Conservation (phyloP, 2,888 invertebrate species). For the Eupithecia subfuscata region DNA sequence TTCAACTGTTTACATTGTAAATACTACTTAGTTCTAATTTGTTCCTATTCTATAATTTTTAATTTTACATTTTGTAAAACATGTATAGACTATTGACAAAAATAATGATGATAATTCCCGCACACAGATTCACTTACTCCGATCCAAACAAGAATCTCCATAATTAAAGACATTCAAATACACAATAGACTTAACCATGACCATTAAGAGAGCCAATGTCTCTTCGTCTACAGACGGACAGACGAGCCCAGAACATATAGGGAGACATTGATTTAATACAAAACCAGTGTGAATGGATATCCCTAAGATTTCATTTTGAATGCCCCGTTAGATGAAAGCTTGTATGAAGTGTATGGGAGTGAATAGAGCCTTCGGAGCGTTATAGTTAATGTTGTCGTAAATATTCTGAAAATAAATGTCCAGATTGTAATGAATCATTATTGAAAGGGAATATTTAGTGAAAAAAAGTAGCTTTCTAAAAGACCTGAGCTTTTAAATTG, state of each 20-base stretch:
- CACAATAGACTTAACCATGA: constrained; percentile 41
- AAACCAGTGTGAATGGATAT: constrained; percentile 64
- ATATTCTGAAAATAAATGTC: constrained; percentile 17
- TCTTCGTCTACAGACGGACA: constrained; percentile 63
- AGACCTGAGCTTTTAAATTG: not conserved
- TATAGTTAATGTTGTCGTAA: constrained; percentile 25
- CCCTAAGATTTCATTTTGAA: constrained; percentile 53
- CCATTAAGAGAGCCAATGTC: constrained; percentile 50
- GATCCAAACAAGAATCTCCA: constrained; percentile 20
- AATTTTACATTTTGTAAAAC: too few species aligned
- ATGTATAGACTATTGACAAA: not conserved
- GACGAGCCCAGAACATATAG: constrained; percentile 62
- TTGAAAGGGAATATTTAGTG: not conserved
- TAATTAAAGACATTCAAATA: constrained; percentile 36
- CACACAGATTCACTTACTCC: constrained; percentile 16
- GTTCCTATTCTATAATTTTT: not conserved
- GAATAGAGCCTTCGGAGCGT: constrained; percentile 14
- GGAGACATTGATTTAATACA: constrained; percentile 75
- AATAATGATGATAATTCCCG: not conserved
- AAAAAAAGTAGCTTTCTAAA: constrained; percentile 10
- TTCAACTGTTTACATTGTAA: not conserved
- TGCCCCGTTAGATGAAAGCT: constrained; percentile 35
- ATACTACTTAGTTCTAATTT: not conserved
- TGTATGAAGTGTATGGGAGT: constrained; percentile 17
- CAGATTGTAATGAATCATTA: constrained; percentile 5